Base-by-base conservation (phyloP, 2,888 invertebrate genomes). In the Heliconius charithonia region DNA sequence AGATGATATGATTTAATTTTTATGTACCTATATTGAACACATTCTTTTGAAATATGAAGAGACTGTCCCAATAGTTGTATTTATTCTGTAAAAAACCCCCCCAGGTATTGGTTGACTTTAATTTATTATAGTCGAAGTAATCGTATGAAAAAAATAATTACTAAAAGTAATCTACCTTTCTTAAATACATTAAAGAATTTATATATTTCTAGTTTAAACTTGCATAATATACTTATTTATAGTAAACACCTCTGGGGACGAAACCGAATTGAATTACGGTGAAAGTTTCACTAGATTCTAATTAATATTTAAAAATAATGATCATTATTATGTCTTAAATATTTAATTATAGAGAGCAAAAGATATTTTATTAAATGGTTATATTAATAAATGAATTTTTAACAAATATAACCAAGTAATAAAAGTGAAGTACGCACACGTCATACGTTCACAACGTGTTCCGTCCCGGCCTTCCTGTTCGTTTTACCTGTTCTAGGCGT, bases 381-480 rank as follows among this genome's bases (percentile, higher is more conserved):
- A 32, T 32, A 66, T 22, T 10, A 66, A 66, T 37, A 32, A 67
- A 22, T 22, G 19, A 37, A 29, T 32, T 70, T 16, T 10, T 27
- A 7, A 71, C 29, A 51, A 9, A 29, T 10, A 29, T 56, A 29
- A 56, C 32, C 29, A 32, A n/a, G 29, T 76, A 59, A 27, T 37
- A 37, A 19, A 56, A 32, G 59, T 76, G 67, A 76, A 29, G 76
- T 65, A 67, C 29, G 65, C 7, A 66, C 45, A 72, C 37, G 45
- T 72, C 66, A 73, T 62, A 73, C 45, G 45, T 76, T 72, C 51
- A n/a, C 56, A 79, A 41, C 73, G 66, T 75, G 75, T 81, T 82
- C 79, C 78, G 79, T 73, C 62, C 65, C 73, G 71, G 75, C 37
- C 72, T 79, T 81, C 81, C 81, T 79, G 78, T 59, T 59, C 67